A percentile compares a stretch with the other conserved stretches of the same genome.
These are phyloP conservation scores for Alloscopus bannaensis DNA, from an alignment of 2,888 invertebrate species.

Conservation along the genomic window DNA sequence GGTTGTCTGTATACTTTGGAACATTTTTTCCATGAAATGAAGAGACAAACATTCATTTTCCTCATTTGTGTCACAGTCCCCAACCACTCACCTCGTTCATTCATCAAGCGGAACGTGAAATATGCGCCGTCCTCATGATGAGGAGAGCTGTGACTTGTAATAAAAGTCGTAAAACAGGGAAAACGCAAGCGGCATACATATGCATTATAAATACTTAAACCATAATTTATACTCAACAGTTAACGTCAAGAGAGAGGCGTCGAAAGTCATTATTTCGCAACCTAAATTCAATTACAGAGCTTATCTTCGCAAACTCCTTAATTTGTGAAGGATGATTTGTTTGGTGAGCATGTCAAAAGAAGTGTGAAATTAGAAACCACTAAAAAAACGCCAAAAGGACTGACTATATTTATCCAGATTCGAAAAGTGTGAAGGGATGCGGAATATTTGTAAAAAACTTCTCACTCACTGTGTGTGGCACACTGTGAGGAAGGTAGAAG, in stretches of 20 bases:
- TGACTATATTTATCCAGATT: conserved; percentile 45
- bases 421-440: conserved; percentile 22
- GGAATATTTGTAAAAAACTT: too few relatives aligned
- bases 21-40: conserved; percentile 28
- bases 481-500: too few relatives aligned
- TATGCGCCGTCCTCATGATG: too few relatives aligned
- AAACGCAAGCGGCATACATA: too few relatives aligned
- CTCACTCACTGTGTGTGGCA: too few relatives aligned
- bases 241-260: not conserved
- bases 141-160: too few relatives aligned
- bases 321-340: not conserved
- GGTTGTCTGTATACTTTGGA: too few relatives aligned
- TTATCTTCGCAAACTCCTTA: not conserved
- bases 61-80: conserved; percentile 56
- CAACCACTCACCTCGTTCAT: conserved; percentile 56
- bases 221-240: conserved; percentile 37
- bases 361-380: conserved; percentile 61
- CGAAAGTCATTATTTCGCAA: conserved; percentile 1
- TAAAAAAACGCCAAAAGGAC: conserved; percentile 33
- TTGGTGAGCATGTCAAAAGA: conserved; percentile 49
- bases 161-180: too few relatives aligned
- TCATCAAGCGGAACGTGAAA: conserved; percentile 43
- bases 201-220: conserved; percentile 20
- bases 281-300: conserved; percentile 48
- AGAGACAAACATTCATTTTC: conserved; percentile 43